Percentiles rank a stretch among this genome's conserved stretches.
Evolutionary conservation across 2,888 invertebrate genomes (phyloP).

Genomic region (Chrysopilus asiliformis): DNA sequence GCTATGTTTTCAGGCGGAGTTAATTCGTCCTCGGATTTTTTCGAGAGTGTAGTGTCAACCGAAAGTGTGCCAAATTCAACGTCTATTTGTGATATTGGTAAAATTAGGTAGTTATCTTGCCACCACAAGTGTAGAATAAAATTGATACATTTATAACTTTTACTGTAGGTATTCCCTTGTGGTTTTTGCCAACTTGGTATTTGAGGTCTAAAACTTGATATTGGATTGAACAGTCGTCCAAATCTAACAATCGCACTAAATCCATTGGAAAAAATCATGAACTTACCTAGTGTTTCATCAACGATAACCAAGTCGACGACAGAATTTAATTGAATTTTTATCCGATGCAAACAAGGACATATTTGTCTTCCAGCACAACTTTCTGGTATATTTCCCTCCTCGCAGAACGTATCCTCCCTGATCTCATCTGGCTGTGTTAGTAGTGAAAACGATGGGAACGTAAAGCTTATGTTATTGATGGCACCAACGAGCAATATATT

Average conservation of each 20-base stretch:
- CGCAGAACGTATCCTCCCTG: constrained; percentile 25
- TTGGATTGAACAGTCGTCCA: too few relatives aligned
- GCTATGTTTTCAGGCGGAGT: too few relatives aligned
- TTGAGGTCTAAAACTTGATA: too few relatives aligned
- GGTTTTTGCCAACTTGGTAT: too few relatives aligned
- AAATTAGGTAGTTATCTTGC: too few relatives aligned
- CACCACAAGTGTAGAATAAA: too few relatives aligned
- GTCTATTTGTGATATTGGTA: too few relatives aligned
- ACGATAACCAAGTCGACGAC: constrained; percentile 29
- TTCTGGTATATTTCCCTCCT: constrained; percentile 17
- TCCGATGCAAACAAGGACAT: constrained; percentile 23
- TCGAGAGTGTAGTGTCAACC: too few relatives aligned
- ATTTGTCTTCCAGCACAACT: constrained; percentile 15
- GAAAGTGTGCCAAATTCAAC: too few relatives aligned
- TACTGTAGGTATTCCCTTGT: neutral
- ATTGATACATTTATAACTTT: neutral
- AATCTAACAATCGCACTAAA: too few relatives aligned
- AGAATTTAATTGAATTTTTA: constrained; percentile 20
- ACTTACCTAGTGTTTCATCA: constrained; percentile 25
- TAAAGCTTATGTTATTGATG: constrained; percentile 60
- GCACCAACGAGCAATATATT: constrained; percentile 35
- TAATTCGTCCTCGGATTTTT: too few relatives aligned
- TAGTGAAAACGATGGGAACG: constrained; percentile 62
- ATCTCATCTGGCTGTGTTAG: constrained; percentile 46
- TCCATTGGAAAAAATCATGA: too few relatives aligned